Conservation (phyloP, 2,797 vertebrate genomes). For the Masticophis lateralis region DNA sequence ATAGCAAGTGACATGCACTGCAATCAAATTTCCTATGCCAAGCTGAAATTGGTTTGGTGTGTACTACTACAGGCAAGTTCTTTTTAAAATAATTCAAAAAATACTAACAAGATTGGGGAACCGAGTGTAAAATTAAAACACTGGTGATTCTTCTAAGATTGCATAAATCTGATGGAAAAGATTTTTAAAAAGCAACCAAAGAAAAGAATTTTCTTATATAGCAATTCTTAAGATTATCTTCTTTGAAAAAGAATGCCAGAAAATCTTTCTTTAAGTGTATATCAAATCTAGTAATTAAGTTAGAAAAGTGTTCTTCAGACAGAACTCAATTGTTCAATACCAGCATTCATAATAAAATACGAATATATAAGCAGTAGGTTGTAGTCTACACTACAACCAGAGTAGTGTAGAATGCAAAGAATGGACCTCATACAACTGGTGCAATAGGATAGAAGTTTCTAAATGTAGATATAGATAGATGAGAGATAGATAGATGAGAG, state of each 20-base stretch:
- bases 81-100: slow-evolving; percentile 26
- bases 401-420: not conserved
- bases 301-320: not conserved
- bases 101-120: slow-evolving; percentile 10
- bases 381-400: not conserved
- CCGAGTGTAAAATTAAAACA: not conserved
- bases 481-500: not conserved
- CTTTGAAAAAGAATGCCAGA: not conserved
- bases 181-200: not conserved
- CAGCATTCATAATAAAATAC: not conserved
- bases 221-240: not conserved
- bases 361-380: not conserved
- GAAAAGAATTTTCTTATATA: not conserved
- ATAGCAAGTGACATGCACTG: slow-evolving; percentile 5
- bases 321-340: not conserved
- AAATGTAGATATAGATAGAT: not conserved
- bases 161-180: not conserved
- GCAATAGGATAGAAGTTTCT: not conserved
- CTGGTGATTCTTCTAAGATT: not conserved
- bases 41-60: slow-evolving; percentile 8
- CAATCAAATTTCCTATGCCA: slow-evolving; percentile 26
- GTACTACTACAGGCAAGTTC: slow-evolving; percentile 2
- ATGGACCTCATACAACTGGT: not conserved
- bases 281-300: not conserved
- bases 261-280: too few relatives aligned